These are phyloP conservation scores for Pholis gunnellus DNA, from an alignment of 2,113 vertebrate genomes.

Conservation along the genomic window DNA sequence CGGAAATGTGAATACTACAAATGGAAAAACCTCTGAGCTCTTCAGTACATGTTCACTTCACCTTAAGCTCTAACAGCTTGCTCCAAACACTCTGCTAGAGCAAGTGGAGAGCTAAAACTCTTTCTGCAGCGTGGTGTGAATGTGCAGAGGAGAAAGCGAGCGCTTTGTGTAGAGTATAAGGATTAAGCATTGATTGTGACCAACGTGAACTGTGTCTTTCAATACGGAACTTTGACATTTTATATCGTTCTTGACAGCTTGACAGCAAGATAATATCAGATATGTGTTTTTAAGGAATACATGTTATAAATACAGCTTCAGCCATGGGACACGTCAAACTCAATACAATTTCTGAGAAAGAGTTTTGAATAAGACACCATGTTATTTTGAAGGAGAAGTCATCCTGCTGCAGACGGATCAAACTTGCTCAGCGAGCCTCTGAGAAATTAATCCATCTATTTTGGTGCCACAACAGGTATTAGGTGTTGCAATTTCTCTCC, in stretches of 20 bases:
- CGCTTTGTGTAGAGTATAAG: not conserved
- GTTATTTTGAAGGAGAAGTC: not conserved
- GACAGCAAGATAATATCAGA: not conserved
- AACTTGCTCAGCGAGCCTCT: conserved; percentile 35
- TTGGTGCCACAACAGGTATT: conserved; percentile 65
- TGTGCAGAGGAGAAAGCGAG: not conserved
- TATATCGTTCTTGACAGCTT: not conserved
- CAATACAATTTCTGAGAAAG: not conserved
- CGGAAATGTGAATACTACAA: not conserved
- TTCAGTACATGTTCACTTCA: conserved; percentile 38
- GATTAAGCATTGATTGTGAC: not conserved
- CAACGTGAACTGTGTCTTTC: not conserved
- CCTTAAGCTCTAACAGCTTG: conserved; percentile 21
- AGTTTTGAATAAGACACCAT: not conserved
- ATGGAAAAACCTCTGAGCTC: conserved; percentile 11
- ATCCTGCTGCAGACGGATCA: conserved; percentile 32
- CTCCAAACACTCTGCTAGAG: not conserved
- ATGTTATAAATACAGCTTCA: not conserved
- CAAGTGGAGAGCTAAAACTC: not conserved
- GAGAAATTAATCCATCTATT: conserved; percentile 66
- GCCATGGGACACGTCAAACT: not conserved
- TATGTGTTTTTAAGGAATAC: not conserved
- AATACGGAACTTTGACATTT: not conserved
- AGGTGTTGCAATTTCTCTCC: conserved; percentile 67
- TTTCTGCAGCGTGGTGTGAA: not conserved